Evolutionary conservation across 2,797 vertebrate species (phyloP).

Genomic region (Discoglossus pictus): DNA sequence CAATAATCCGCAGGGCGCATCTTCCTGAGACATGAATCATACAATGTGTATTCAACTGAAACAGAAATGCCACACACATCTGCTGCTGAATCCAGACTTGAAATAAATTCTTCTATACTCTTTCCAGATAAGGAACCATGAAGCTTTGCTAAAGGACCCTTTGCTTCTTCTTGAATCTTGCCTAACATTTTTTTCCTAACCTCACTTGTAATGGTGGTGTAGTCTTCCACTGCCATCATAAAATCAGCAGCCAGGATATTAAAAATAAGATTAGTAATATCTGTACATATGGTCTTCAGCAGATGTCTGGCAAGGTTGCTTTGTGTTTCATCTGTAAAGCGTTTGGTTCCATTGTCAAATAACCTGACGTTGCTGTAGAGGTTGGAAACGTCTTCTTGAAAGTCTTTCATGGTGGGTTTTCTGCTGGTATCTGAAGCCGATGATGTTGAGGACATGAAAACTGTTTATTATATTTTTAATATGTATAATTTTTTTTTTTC

Average conservation of each 20-base stretch:
- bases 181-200: slow-evolving; percentile 87
- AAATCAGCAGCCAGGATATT: slow-evolving; percentile 88
- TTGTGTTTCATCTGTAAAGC: slow-evolving; percentile 87
- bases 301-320: slow-evolving; percentile 82
- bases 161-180: slow-evolving; percentile 86
- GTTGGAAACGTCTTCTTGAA: slow-evolving; percentile 91
- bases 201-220: slow-evolving; percentile 81
- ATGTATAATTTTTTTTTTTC: too few species aligned
- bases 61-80: slow-evolving; percentile 89
- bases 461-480: too few species aligned
- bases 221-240: slow-evolving; percentile 85
- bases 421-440: slow-evolving; percentile 77
- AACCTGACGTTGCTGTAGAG: slow-evolving; percentile 89
- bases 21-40: slow-evolving; percentile 94
- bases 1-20: slow-evolving; percentile 91
- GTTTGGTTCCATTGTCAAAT: slow-evolving; percentile 88
- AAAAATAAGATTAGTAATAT: slow-evolving; percentile 89
- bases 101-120: slow-evolving; percentile 88
- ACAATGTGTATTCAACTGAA: slow-evolving; percentile 84
- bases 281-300: slow-evolving; percentile 87
- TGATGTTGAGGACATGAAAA: slow-evolving; percentile 83
- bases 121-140: slow-evolving; percentile 88
- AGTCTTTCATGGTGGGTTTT: slow-evolving; percentile 88
- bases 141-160: slow-evolving; percentile 83
- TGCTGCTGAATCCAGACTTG: slow-evolving; percentile 78